Percentiles rank a stretch among this genome's conserved stretches.
Evolutionary conservation across 2,888 invertebrate species (phyloP).

Genomic region (Stegophylla sp.): DNA sequence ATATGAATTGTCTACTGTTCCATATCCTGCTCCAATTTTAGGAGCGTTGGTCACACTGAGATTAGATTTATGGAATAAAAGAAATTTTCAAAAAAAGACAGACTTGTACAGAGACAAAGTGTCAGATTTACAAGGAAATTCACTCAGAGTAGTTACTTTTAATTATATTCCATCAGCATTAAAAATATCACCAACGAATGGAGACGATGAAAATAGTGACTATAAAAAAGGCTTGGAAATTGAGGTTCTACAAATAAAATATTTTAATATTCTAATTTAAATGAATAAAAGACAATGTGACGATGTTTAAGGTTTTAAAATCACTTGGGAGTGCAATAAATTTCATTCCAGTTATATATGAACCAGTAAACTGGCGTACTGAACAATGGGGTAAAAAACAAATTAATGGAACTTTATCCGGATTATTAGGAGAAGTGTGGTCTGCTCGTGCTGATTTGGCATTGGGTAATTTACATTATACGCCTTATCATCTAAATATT

Average conservation of each 20-base stretch:
- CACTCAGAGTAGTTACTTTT: slow-evolving; percentile 72
- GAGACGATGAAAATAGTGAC: slow-evolving; percentile 59
- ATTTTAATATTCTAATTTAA: not conserved
- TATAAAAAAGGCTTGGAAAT: slow-evolving; percentile 71
- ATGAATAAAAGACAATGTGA: slow-evolving; percentile 41
- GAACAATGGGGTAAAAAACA: slow-evolving; percentile 75
- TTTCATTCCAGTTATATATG: slow-evolving; percentile 74
- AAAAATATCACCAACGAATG: slow-evolving; percentile 60
- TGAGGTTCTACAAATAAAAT: slow-evolving; percentile 67
- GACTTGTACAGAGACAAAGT: slow-evolving; percentile 68
- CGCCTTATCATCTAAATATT: slow-evolving; percentile 72
- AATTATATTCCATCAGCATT: slow-evolving; percentile 75
- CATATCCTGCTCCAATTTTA: slow-evolving; percentile 73
- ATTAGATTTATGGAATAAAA: slow-evolving; percentile 73
- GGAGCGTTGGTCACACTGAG: slow-evolving; percentile 70
- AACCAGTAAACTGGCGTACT: slow-evolving; percentile 69
- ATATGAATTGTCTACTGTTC: slow-evolving; percentile 77
- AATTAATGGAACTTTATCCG: slow-evolving; percentile 74
- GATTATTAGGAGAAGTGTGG: slow-evolving; percentile 75
- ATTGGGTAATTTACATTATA: slow-evolving; percentile 80
- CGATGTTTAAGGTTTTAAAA: slow-evolving; percentile 70
- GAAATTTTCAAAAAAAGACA: slow-evolving; percentile 61
- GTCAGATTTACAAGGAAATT: slow-evolving; percentile 69
- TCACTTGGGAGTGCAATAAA: slow-evolving; percentile 75
- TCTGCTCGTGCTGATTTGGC: slow-evolving; percentile 75